phyloP scores from a whole-genome alignment of 2,113 vertebrate species.

The Malurus cyaneus region DNA sequence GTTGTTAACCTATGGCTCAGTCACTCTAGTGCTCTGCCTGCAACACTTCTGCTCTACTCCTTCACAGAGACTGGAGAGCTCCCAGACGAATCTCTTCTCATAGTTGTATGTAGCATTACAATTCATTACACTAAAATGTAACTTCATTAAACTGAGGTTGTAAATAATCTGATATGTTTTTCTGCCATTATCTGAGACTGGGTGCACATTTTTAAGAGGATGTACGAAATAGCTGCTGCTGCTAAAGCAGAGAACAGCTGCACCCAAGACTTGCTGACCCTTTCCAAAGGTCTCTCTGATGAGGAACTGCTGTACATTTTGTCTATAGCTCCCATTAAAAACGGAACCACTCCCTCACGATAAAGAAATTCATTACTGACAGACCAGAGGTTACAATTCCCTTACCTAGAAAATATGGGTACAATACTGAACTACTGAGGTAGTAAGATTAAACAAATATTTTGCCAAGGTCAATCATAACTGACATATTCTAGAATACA shows the following conservation, averaged over 20 bases:
- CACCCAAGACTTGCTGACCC: not conserved
- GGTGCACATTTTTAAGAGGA: not conserved
- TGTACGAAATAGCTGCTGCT: not conserved
- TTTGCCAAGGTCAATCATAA: not conserved
- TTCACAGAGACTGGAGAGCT: not conserved
- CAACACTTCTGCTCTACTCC: not conserved
- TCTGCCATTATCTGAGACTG: not conserved
- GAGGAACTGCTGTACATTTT: not conserved
- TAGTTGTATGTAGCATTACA: not conserved
- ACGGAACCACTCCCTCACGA: not conserved
- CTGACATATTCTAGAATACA: not conserved
- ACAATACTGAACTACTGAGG: not conserved
- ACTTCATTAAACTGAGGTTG: not conserved
- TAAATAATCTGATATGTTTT: not conserved
- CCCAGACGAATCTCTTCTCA: not conserved
- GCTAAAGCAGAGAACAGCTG: not conserved
- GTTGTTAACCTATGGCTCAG: not conserved
- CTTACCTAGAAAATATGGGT: not conserved
- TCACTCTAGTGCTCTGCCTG: not conserved
- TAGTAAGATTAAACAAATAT: not conserved
- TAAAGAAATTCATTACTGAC: not conserved
- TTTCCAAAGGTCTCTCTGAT: not conserved
- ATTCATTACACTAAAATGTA: not conserved
- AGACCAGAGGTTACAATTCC: not conserved
- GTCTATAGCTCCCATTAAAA: not conserved